Evolutionary conservation across 2,113 vertebrate species (phyloP), one percentile per base, ranked within the genome.

Genomic region (Ptychochromis oligacanthus): DNA sequence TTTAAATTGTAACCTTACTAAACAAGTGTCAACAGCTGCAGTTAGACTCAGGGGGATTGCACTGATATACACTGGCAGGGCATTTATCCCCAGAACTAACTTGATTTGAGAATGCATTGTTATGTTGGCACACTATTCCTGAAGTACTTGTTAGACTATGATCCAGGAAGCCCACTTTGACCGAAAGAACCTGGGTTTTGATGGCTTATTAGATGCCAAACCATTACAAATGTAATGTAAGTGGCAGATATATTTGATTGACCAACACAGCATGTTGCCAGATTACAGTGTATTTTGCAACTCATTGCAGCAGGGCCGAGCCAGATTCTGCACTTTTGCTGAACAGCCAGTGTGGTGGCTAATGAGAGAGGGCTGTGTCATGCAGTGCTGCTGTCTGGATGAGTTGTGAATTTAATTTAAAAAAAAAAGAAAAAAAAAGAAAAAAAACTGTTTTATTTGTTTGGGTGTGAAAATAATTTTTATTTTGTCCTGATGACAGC

Each of bases 1-100:
- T 17, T 56, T 28, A 31, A 72, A 72, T 54, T 72, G 46, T 72
- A 72, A 72, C 46, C 46, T 72, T 72, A 54, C 67, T 52, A 54
- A 72, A 72, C 67, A 72, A 72, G 67, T 72, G 67, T 54, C 67
- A 72, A 54, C 46, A 34, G 10, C 46, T 72, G 46, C 67, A 72
- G 67, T 72, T 72, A 54, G 46, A 72, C 46, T 72, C 18, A 31
- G 46, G 46, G 67, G 46, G 46, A 9, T 52, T 72, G 67, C 46
- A 54, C 67, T 72, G 46, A 72, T 72, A 54, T 54, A 72, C 46
- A 54, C 18, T 72, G 46, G 46, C 46, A 54, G 46, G 67, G 26
- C 52, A 54, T 46, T 67, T 67, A 67, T 52, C 24, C 17, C 65
- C 65, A 72, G 43, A 52, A 72, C 43, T 70, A 70, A 49, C 43